Conservation (phyloP, 2,888 invertebrate species). For the Lymantria monacha region DNA sequence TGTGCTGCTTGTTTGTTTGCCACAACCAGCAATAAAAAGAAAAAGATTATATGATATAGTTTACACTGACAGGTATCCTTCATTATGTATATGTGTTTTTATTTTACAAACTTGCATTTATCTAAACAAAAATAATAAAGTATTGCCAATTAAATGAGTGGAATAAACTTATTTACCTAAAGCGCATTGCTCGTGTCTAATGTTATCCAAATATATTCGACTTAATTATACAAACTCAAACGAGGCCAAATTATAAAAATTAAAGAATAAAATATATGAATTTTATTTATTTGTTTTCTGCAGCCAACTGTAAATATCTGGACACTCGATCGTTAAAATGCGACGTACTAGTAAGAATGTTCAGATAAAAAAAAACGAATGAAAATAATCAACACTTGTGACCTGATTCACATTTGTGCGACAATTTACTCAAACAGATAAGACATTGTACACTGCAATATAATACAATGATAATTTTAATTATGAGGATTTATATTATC, state of each 20-base stretch:
- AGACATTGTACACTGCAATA: slow-evolving; percentile 20
- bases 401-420: slow-evolving; percentile 49
- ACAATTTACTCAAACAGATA: slow-evolving; percentile 37
- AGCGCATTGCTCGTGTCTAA: slow-evolving; percentile 4
- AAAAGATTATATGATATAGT: no score
- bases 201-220: neutral
- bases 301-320: slow-evolving; percentile 1
- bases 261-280: neutral
- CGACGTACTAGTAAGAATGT: neutral
- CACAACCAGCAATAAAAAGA: no score
- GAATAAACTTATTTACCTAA: neutral
- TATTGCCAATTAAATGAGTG: neutral
- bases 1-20: no score
- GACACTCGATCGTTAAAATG: slow-evolving; percentile 11
- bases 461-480: slow-evolving; percentile 46
- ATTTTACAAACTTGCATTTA: no score
- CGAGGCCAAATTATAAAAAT: neutral
- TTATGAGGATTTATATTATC: slow-evolving; percentile 45
- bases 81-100: no score
- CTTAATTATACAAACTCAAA: neutral
- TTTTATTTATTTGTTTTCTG: neutral
- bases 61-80: no score
- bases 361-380: slow-evolving; percentile 25
- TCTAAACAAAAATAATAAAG: no score
- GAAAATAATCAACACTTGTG: slow-evolving; percentile 35